Percentiles rank a stretch among this genome's conserved stretches.
phyloP scores from a whole-genome alignment of 2,888 invertebrate genomes.

The Actias luna region DNA sequence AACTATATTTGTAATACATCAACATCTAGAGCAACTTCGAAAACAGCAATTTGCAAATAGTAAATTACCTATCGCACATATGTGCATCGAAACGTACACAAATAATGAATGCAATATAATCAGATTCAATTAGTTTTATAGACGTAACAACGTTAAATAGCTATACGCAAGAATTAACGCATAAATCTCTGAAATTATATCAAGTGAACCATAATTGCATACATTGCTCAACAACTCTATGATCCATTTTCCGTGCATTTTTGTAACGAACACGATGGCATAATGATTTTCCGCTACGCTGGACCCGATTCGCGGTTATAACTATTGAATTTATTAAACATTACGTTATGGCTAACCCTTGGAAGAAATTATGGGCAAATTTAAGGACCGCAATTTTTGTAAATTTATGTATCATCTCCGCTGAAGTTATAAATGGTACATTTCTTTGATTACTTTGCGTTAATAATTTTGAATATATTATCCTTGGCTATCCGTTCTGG shows the following conservation, averaged over 20 bases:
- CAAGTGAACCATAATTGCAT: conserved; percentile 5
- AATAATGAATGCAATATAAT: background rate
- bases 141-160: background rate
- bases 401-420: background rate
- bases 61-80: too few relatives aligned
- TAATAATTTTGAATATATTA: too few relatives aligned
- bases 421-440: background rate
- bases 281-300: conserved; percentile 35
- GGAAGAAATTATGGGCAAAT: background rate
- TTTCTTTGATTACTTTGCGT: background rate
- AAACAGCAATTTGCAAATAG: too few relatives aligned
- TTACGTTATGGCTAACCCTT: background rate
- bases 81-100: background rate
- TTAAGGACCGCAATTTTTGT: background rate
- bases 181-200: background rate
- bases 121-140: background rate
- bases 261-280: conserved; percentile 41
- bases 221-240: conserved; percentile 1
- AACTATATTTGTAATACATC: too few relatives aligned
- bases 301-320: conserved; percentile 17
- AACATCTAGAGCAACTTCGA: too few relatives aligned
- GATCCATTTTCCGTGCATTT: conserved; percentile 10
- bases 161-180: conserved; percentile 3
- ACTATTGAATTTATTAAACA: background rate
- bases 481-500: too few relatives aligned